Evolutionary conservation across 2,113 vertebrate species (phyloP), one percentile per base, ranked within the genome.

Genomic region (Lagenorhynchus albirostris): DNA sequence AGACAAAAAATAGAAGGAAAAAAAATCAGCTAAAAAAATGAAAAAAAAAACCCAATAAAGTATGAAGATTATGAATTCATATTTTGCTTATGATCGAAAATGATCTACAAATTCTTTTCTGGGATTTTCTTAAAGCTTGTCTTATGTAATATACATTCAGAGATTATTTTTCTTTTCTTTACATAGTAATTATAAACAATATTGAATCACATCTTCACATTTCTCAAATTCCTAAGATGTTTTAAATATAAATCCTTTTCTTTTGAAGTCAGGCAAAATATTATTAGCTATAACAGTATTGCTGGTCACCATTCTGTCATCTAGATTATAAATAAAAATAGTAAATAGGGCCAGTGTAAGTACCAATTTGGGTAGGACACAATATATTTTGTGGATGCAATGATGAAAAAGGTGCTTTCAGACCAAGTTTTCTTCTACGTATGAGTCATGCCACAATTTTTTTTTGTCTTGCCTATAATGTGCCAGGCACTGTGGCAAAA

Each of bases 241-340:
- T 93, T 93, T 63, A 88, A 70, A 89, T 81, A 94, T 70, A 89
- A 73, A 80, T 58, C 1, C 90, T 94, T 94, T 95, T 63, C 68
- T 77, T 14, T 90, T 84, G 3, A 4, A 33, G 29, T 70, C 31
- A 90, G 68, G 25, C 50, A 91, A 84, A 86, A 47, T 85, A 88
- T 23, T 73, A 58, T 87, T 82, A 26, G 5, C 31, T 62, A 17
- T 20, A 76, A n/a, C 14, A 74, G 67, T 93, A 93, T 89, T 92
- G 14, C 33, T 82, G 18, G 18, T 84, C 65, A 95, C 53, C 26
- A 81, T 50, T 58, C 77, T 89, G 17, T 81, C 18, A 96, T 62
- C 33, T 25, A 88, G 96, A 89, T 79, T 80, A 62, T 65, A 80
- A 96, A 85, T 83, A 12, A 81, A 93, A 92, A 73, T 58, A 81